Conservation (phyloP, 1,140 invertebrate species). For the Gerris buenoi region DNA sequence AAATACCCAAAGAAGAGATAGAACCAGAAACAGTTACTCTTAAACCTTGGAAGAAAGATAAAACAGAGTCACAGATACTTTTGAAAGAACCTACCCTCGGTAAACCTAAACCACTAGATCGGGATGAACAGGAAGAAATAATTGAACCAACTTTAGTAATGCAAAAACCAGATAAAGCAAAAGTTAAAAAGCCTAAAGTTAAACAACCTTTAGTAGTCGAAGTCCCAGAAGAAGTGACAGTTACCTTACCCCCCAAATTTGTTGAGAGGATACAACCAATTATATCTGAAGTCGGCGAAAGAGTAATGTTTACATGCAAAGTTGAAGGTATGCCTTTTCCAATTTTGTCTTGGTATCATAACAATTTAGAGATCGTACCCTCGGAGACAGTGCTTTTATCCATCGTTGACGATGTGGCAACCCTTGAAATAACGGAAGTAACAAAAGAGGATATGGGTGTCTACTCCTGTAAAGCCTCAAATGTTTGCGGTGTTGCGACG, state of each 20-base stretch:
- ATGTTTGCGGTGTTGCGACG: slow-evolving; percentile 58
- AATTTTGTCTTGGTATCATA: slow-evolving; percentile 60
- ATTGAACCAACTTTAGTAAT: slow-evolving; percentile 7
- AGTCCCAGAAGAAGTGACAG: slow-evolving; percentile 18
- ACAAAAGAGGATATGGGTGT: slow-evolving; percentile 54
- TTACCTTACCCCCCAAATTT: slow-evolving; percentile 45
- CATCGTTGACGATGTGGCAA: slow-evolving; percentile 41
- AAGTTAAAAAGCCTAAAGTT: slow-evolving; percentile 26
- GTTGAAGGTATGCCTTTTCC: slow-evolving; percentile 51
- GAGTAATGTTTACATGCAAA: slow-evolving; percentile 45
- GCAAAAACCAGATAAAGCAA: slow-evolving; percentile 27
- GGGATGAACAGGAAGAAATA: slow-evolving; percentile 16
- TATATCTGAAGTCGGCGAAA: slow-evolving; percentile 41
- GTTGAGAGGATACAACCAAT: slow-evolving; percentile 51
- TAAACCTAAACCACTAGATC: slow-evolving; percentile 17
- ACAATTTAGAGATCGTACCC: slow-evolving; percentile 46
- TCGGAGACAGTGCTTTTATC: slow-evolving; percentile 45
- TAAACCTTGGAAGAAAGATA: slow-evolving; percentile 17
- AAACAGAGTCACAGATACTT: slow-evolving; percentile 14
- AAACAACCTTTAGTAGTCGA: slow-evolving; percentile 14
- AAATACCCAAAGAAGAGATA: slow-evolving; percentile 25
- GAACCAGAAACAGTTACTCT: slow-evolving; percentile 20
- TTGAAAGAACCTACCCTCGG: slow-evolving; percentile 15
- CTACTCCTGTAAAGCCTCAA: slow-evolving; percentile 62
- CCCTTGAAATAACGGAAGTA: slow-evolving; percentile 46